Conservation (phyloP, 2,888 invertebrate genomes). For the Camptogramma bilineatum region DNA sequence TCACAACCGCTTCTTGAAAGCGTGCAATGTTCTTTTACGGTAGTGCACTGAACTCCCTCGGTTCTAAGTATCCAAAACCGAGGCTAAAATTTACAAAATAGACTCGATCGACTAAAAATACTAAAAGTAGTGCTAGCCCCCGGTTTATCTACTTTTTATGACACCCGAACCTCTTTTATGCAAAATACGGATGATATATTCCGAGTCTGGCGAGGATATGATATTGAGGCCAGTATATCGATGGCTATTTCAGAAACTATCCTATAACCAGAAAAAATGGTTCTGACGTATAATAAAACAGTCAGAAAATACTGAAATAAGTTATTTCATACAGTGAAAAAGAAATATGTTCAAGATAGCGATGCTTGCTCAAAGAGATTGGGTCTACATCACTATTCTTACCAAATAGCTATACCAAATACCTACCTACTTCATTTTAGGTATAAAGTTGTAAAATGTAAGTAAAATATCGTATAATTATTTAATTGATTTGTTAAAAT, state of each 20-base stretch:
- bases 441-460: too few relatives aligned
- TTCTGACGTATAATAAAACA: background rate
- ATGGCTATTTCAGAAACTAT: constrained; percentile 10
- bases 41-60: too few relatives aligned
- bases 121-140: constrained; percentile 1
- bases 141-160: constrained; percentile 25
- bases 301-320: background rate
- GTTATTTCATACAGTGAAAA: background rate
- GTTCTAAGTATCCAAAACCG: too few relatives aligned
- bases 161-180: constrained; percentile 22
- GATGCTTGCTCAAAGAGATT: too few relatives aligned
- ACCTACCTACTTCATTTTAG: too few relatives aligned
- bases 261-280: background rate
- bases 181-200: constrained; percentile 21
- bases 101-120: background rate
- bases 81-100: too few relatives aligned
- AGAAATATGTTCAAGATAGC: background rate
- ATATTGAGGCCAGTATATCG: constrained; percentile 18
- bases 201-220: constrained; percentile 6
- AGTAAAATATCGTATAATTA: too few relatives aligned
- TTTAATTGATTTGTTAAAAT: too few relatives aligned
- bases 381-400: too few relatives aligned
- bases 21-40: too few relatives aligned
- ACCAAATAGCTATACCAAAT: too few relatives aligned
- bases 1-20: too few relatives aligned